Percentiles rank a stretch among this genome's conserved stretches.
Conservation (phyloP, 2,113 vertebrate genomes). For the Carassius auratus region DNA sequence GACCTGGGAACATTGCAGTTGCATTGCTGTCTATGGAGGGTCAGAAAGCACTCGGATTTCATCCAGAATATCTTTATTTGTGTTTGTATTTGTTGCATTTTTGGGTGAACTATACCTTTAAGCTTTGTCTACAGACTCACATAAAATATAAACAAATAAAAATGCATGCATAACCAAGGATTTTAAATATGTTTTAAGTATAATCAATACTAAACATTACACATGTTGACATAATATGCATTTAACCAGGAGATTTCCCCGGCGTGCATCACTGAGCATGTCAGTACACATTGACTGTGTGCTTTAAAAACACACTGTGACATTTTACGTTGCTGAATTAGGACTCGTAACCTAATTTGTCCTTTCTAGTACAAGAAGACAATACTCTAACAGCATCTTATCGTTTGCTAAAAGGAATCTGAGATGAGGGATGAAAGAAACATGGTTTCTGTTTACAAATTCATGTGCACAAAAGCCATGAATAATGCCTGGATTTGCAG, state of each 20-base stretch:
- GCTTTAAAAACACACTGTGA: constrained; percentile 1
- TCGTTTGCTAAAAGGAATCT: neutral
- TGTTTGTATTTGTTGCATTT: too few species aligned
- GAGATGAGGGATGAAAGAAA: neutral
- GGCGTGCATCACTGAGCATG: constrained; percentile 49
- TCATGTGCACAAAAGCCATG: neutral
- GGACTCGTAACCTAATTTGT: neutral
- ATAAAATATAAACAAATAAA: neutral
- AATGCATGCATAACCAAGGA: neutral
- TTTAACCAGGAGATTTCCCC: neutral
- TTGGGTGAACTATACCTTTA: neutral
- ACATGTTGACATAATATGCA: neutral
- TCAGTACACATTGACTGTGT: constrained; percentile 20
- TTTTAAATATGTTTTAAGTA: neutral
- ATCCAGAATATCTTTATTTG: too few species aligned
- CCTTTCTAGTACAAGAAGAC: constrained; percentile 1
- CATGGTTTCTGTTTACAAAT: neutral
- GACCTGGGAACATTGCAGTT: too few species aligned
- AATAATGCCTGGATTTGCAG: neutral
- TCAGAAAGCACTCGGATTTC: too few species aligned
- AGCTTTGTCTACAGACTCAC: neutral
- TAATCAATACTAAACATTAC: neutral
- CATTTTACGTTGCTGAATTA: constrained; percentile 17
- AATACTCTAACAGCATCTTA: neutral
- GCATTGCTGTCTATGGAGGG: too few species aligned